phyloP scores from a whole-genome alignment of 2,797 vertebrate species.

The Furcifer pardalis region DNA sequence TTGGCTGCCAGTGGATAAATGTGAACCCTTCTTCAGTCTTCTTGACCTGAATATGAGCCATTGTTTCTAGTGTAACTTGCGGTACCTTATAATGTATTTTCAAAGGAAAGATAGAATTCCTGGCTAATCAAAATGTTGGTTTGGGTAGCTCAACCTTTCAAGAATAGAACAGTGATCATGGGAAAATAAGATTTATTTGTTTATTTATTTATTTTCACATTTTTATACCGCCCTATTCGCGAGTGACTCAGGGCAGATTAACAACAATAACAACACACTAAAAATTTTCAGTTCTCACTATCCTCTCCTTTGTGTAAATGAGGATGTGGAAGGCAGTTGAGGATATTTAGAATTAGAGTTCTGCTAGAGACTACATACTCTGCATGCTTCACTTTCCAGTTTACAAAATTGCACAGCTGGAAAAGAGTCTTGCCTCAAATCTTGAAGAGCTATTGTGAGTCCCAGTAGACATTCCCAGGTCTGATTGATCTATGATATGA shows the following conservation, averaged over 20 bases:
- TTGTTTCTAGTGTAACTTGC: constrained; percentile 24
- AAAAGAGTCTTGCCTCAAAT: neutral
- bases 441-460: neutral
- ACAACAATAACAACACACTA: too few relatives aligned
- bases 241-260: too few relatives aligned
- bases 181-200: constrained; percentile 10
- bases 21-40: constrained; percentile 28
- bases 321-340: neutral
- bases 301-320: neutral
- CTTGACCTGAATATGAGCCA: constrained; percentile 41
- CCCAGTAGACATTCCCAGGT: neutral
- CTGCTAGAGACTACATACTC: neutral
- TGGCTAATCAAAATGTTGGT: neutral
- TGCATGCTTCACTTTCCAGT: neutral
- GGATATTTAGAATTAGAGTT: neutral
- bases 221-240: too few relatives aligned
- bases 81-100: constrained; percentile 1
- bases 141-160: neutral
- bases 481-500: neutral
- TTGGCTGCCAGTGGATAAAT: constrained; percentile 27
- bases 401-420: neutral
- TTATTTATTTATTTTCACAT: too few relatives aligned
- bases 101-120: neutral
- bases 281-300: constrained; percentile 1
- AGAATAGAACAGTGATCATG: neutral